These are phyloP conservation scores for Cinclus cinclus DNA, from an alignment of 2,113 vertebrate species.

Conservation along the genomic window DNA sequence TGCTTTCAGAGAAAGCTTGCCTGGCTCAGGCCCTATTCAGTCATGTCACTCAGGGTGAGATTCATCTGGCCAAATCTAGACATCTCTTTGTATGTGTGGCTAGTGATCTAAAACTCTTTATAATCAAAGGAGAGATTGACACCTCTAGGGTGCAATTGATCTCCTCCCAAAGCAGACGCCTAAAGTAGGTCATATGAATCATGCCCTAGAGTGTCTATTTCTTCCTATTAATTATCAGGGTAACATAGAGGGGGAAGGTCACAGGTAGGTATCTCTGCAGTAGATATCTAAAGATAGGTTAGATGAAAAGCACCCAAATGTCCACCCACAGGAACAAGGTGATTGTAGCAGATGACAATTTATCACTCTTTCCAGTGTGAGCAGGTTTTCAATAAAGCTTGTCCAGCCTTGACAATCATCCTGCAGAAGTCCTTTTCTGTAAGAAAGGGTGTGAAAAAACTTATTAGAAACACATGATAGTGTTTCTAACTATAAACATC, in stretches of 20 bases:
- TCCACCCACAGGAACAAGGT: not conserved
- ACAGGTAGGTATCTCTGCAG: not conserved
- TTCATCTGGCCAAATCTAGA: conserved; percentile 27
- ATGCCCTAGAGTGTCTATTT: not conserved
- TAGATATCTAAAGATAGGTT: not conserved
- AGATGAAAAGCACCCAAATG: not conserved
- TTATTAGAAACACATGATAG: not conserved
- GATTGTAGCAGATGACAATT: not conserved
- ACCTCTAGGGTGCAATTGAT: conserved; percentile 26
- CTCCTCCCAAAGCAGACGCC: not conserved
- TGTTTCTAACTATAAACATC: not conserved
- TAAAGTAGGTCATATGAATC: conserved; percentile 41
- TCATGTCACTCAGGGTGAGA: not conserved
- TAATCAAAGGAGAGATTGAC: conserved; percentile 29
- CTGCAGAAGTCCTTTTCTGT: not conserved
- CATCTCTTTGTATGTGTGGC: not conserved
- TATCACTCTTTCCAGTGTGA: not conserved
- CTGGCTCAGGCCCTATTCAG: not conserved
- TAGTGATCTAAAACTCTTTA: conserved; percentile 26
- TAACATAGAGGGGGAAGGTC: not conserved
- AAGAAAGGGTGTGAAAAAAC: not conserved
- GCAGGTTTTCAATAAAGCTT: not conserved
- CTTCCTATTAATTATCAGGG: conserved; percentile 12
- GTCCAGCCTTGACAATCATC: not conserved
- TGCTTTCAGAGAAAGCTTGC: not conserved